phyloP scores from a whole-genome alignment of 2,797 vertebrate genomes.

The Limnodromus scolopaceus region DNA sequence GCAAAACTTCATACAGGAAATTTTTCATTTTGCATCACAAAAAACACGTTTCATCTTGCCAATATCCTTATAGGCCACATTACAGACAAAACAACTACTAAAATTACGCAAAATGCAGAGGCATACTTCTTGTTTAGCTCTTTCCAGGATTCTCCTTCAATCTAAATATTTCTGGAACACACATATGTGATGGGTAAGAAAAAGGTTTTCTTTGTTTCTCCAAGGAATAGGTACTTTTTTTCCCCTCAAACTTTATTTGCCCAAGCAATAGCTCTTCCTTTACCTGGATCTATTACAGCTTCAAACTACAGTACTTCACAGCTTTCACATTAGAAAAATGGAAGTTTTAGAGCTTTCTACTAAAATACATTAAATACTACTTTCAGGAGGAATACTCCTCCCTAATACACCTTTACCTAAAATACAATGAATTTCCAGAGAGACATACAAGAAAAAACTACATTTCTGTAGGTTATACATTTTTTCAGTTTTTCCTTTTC shows the following conservation, averaged over 20 bases:
- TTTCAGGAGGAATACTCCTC: not conserved
- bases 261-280: not conserved
- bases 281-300: not conserved
- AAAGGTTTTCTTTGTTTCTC: not conserved
- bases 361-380: not conserved
- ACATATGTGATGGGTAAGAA: not conserved
- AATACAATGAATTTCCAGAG: not conserved
- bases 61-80: not conserved
- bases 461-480: not conserved
- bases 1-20: not conserved
- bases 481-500: not conserved
- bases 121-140: not conserved
- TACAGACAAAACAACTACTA: not conserved
- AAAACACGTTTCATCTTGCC: not conserved
- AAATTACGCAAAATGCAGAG: not conserved
- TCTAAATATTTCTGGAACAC: not conserved
- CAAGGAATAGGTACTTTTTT: not conserved
- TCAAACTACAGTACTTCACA: not conserved
- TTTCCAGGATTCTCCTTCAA: not conserved
- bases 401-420: not conserved
- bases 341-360: not conserved
- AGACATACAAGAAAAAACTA: not conserved
- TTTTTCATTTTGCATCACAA: not conserved
- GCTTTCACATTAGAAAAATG: not conserved
- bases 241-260: not conserved